These are phyloP conservation scores for Lasioglossum lativentre DNA, from an alignment of 2,888 invertebrate genomes.

Conservation along the genomic window DNA sequence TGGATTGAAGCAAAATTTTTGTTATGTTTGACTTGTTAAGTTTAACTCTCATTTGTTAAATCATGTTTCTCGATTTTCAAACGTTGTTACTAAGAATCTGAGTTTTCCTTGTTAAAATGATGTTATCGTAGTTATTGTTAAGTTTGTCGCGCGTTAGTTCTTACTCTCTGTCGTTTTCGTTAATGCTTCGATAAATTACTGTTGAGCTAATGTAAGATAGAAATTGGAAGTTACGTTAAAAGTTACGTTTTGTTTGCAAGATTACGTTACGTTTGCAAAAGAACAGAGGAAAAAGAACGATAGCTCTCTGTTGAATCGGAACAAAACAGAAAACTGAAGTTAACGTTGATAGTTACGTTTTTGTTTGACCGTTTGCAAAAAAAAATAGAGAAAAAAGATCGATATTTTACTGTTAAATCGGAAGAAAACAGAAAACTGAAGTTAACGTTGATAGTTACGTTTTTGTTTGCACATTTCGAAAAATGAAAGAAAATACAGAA, in stretches of 20 bases:
- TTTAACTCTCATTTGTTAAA: slow-evolving; percentile 35
- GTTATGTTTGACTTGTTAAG: slow-evolving; percentile 36
- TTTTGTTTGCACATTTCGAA: slow-evolving; percentile 29
- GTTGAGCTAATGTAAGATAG: not conserved
- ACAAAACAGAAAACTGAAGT: slow-evolving; percentile 6
- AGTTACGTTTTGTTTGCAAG: not conserved
- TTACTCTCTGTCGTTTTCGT: slow-evolving; percentile 41
- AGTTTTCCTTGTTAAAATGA: slow-evolving; percentile 33
- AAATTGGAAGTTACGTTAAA: not conserved
- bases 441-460: slow-evolving; percentile 42
- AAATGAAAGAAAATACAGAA: no score
- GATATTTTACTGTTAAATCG: slow-evolving; percentile 19
- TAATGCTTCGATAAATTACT: slow-evolving; percentile 46
- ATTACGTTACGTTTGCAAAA: not conserved
- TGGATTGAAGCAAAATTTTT: not conserved
- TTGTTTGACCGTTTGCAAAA: slow-evolving; percentile 24
- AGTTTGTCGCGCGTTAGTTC: slow-evolving; percentile 38
- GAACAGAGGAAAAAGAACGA: not conserved
- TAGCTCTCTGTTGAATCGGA: slow-evolving; percentile 16
- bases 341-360: slow-evolving; percentile 45
- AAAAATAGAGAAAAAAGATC: not conserved
- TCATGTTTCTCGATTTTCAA: slow-evolving; percentile 16
- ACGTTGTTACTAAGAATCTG: slow-evolving; percentile 19
- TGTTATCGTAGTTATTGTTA: slow-evolving; percentile 32
- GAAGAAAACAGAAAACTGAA: not conserved